A percentile compares a stretch with the other conserved stretches of the same genome.
Conservation (phyloP, 2,888 invertebrate species). For the Camptogramma bilineatum region DNA sequence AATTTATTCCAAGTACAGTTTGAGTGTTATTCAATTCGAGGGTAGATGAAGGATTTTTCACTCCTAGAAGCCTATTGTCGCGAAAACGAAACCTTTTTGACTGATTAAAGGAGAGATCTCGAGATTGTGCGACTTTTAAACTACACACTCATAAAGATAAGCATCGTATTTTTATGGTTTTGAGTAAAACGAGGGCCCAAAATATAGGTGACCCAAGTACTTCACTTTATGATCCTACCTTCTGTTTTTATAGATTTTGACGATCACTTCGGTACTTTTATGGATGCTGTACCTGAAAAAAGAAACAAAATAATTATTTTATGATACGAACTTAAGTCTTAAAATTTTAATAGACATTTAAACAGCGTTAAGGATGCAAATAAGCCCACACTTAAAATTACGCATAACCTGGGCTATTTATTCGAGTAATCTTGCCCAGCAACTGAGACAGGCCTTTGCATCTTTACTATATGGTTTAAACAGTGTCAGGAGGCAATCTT, state of each 20-base stretch:
- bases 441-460: no score
- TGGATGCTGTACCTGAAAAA: conserved; percentile 12
- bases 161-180: conserved; percentile 9
- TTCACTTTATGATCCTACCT: conserved; percentile 9
- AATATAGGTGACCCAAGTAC: conserved; percentile 1
- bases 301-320: not conserved
- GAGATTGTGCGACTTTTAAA: conserved; percentile 9
- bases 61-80: conserved; percentile 41
- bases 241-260: conserved; percentile 12
- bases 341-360: no score
- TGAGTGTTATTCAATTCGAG: conserved; percentile 56
- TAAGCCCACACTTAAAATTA: no score
- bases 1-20: conserved; percentile 65
- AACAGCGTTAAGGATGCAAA: no score
- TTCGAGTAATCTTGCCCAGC: no score
- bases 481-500: no score
- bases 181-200: conserved; percentile 1
- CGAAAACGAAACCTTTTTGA: conserved; percentile 39
- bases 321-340: not conserved
- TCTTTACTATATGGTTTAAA: no score
- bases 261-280: not conserved
- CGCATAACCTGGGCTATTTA: no score
- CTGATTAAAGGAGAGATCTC: conserved; percentile 38
- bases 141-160: conserved; percentile 7
- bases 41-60: conserved; percentile 50